Conservation (phyloP, 2,888 invertebrate species). For the Muschampia plurimacula region DNA sequence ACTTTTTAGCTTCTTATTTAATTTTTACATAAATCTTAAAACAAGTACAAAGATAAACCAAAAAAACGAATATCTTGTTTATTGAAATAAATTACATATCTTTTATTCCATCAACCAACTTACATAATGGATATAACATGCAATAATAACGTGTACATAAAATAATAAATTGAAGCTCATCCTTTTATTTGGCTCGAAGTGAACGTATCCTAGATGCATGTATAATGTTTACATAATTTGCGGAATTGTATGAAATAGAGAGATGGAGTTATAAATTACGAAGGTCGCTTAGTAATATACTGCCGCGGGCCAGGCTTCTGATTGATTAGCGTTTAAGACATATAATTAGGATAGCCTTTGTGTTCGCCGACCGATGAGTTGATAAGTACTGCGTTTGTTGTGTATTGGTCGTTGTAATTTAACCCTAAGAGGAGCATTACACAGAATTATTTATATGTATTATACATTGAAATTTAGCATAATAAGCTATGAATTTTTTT, state of each 20-base stretch:
- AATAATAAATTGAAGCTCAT: constrained; percentile 41
- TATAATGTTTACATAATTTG: constrained; percentile 31
- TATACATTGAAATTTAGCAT: no score
- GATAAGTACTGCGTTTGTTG: constrained; percentile 43
- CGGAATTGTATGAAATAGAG: constrained; percentile 21
- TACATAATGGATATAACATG: not conserved
- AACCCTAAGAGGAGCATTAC: not conserved
- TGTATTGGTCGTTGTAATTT: constrained; percentile 19
- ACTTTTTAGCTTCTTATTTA: no score
- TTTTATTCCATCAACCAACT: not conserved
- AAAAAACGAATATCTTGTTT: no score
- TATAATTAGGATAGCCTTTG: constrained; percentile 60
- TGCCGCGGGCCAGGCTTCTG: constrained; percentile 44
- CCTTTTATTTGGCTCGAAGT: constrained; percentile 30
- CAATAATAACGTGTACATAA: not conserved
- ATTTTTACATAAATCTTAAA: no score
- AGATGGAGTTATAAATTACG: constrained; percentile 4
- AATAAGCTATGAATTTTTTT: no score
- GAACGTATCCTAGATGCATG: constrained; percentile 33
- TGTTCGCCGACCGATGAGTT: constrained; percentile 54
- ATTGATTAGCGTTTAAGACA: constrained; percentile 55
- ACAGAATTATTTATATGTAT: no score
- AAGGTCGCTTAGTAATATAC: constrained; percentile 24
- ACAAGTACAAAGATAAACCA: no score
- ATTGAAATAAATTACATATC: not conserved